Evolutionary conservation across 2,797 vertebrate species (phyloP).

Genomic region (Scolopax bukidnonensis): DNA sequence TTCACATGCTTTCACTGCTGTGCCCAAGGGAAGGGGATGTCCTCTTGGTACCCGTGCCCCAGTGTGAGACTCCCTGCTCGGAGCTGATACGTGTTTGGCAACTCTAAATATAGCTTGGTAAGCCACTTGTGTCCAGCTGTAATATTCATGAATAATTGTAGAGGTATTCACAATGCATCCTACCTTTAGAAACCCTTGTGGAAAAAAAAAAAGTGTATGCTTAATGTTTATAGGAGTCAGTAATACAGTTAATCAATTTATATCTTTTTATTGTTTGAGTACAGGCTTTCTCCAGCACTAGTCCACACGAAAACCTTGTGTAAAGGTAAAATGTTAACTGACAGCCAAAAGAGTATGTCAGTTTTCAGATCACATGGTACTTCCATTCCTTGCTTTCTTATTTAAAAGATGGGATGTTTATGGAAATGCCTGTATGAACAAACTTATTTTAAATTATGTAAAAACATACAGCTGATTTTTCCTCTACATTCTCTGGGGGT

Average conservation of each 20-base stretch:
- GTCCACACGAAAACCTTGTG: not conserved
- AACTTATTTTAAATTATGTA: not conserved
- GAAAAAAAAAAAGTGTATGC: not conserved
- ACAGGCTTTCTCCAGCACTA: not conserved
- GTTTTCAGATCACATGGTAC: not conserved
- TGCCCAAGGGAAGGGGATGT: not conserved
- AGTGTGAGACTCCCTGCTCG: not conserved
- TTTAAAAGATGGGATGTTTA: not conserved
- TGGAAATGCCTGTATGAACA: not conserved
- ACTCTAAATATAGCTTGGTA: not conserved
- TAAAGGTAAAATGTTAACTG: not conserved
- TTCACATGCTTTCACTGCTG: not conserved
- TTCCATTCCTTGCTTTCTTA: not conserved
- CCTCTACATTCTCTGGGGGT: not conserved
- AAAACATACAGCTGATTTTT: not conserved
- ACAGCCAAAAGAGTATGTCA: not conserved
- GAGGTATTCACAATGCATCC: not conserved
- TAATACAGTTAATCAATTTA: not conserved
- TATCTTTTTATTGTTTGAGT: not conserved
- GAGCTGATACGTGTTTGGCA: not conserved
- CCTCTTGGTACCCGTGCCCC: not conserved
- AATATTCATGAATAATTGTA: not conserved
- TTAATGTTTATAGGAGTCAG: not conserved
- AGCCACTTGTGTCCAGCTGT: not conserved
- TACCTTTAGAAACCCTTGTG: not conserved